Conservation (phyloP, 2,113 vertebrate species). For the Ramphastos sulfuratus region DNA sequence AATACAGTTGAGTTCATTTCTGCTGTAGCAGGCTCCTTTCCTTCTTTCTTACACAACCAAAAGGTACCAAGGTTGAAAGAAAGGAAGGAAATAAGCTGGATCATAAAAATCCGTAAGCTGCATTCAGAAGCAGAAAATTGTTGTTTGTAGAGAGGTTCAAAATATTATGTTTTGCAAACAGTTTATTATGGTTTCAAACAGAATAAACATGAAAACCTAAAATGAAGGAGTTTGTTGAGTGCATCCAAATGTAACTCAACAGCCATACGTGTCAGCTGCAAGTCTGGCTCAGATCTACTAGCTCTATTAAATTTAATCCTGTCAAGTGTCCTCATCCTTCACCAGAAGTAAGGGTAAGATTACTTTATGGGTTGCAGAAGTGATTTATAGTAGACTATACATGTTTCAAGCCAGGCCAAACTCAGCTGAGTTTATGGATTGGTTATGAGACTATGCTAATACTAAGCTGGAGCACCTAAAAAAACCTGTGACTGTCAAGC, state of each 20-base stretch:
- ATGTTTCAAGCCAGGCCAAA: neutral
- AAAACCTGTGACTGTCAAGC: neutral
- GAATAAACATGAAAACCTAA: neutral
- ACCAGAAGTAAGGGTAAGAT: neutral
- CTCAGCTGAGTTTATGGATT: fast-evolving
- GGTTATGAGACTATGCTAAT: neutral
- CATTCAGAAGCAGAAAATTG: neutral
- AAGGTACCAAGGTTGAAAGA: neutral
- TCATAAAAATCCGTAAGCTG: neutral
- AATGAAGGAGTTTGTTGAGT: neutral
- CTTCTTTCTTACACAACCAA: neutral
- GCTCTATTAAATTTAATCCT: neutral
- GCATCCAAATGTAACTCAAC: neutral
- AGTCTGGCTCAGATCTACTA: neutral
- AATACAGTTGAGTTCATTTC: neutral
- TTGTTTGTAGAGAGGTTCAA: neutral
- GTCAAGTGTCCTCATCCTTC: neutral
- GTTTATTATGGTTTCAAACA: neutral
- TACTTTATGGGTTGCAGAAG: neutral
- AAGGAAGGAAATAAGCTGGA: neutral
- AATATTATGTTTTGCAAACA: neutral
- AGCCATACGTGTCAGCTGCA: neutral
- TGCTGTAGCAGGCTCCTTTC: neutral
- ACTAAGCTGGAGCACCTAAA: neutral
- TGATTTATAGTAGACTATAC: neutral